Conservation (phyloP, 23 tunicate genomes). For the Diplosoma virens region DNA sequence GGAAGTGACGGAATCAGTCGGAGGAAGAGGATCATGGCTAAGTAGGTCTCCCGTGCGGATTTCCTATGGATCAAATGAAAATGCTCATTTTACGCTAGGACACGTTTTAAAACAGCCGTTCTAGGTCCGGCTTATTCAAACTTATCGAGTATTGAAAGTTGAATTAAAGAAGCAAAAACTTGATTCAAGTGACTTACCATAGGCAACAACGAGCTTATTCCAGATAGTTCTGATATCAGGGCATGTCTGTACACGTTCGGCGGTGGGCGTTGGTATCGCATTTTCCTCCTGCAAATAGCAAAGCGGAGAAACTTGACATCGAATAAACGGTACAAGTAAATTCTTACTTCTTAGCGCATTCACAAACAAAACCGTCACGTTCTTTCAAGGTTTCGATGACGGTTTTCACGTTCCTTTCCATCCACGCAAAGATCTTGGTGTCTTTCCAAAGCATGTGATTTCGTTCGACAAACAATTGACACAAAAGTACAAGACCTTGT, state of each 20-base stretch:
- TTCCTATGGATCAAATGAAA: constrained; percentile 35
- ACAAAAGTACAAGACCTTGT: constrained; percentile 48
- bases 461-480: constrained; percentile 68
- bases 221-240: constrained; percentile 66
- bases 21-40: constrained; percentile 84
- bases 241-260: constrained; percentile 85
- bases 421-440: constrained; percentile 61
- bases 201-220: constrained; percentile 53
- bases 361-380: background rate
- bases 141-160: background rate
- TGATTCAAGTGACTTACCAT: constrained; percentile 49
- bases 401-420: constrained; percentile 58
- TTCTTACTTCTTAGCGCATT: constrained; percentile 47
- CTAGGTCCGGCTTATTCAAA: background rate
- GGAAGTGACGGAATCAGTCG: constrained; percentile 45
- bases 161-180: background rate
- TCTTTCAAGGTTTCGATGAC: constrained; percentile 38
- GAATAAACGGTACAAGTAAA: background rate
- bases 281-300: constrained; percentile 46
- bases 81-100: background rate
- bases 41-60: constrained; percentile 61
- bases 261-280: constrained; percentile 76
- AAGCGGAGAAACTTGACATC: background rate
- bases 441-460: constrained; percentile 64
- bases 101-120: too few relatives aligned